Percentiles rank a stretch among this genome's conserved stretches.
These are phyloP conservation scores for Beris morrisii DNA, from an alignment of 2,888 invertebrate species.

Conservation along the genomic window DNA sequence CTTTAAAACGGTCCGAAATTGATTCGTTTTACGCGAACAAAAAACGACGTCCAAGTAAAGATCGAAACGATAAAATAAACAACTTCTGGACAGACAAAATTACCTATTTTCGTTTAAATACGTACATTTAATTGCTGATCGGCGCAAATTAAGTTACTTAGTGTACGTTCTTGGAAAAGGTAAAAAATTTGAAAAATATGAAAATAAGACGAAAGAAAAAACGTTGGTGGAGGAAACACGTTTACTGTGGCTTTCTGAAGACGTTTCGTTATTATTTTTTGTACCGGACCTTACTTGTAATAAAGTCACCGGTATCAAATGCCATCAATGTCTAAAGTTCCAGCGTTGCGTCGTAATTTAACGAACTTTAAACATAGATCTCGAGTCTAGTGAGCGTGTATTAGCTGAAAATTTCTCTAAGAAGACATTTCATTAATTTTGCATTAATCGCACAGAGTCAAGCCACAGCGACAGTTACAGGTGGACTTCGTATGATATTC, in stretches of 20 bases:
- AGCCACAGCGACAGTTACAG: constrained; percentile 8
- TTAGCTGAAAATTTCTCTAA: constrained; percentile 12
- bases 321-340: constrained; percentile 19
- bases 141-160: constrained; percentile 18
- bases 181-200: neutral
- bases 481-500: constrained; percentile 8
- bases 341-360: constrained; percentile 18
- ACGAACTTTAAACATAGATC: constrained; percentile 8
- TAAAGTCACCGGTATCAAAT: constrained; percentile 5
- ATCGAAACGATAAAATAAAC: too few species aligned
- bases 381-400: constrained; percentile 1
- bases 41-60: too few species aligned
- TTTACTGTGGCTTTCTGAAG: constrained; percentile 2
- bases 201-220: constrained; percentile 3
- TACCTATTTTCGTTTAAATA: too few species aligned
- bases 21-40: too few species aligned
- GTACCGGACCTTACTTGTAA: constrained; percentile 6
- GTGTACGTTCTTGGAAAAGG: neutral
- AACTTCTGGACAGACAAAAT: too few species aligned
- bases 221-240: constrained; percentile 7
- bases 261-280: constrained; percentile 6
- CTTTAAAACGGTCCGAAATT: too few species aligned
- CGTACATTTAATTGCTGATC: neutral
- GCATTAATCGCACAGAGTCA: neutral
- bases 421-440: neutral